Conservation (phyloP, 2,888 invertebrate species). For the Ophion ventricosus region DNA sequence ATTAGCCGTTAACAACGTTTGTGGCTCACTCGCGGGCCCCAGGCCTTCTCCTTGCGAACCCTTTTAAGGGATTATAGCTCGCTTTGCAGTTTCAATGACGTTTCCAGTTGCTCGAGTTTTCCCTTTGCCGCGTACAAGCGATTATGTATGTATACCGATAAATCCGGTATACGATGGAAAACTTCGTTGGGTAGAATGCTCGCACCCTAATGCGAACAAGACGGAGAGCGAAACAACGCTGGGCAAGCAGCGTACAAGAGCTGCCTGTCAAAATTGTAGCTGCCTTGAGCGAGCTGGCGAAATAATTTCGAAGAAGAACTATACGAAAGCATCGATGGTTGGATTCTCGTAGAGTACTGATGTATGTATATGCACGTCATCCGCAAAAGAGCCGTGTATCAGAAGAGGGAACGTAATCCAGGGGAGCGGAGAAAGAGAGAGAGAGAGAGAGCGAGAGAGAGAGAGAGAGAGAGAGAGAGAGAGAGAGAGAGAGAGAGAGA, state of each 20-base stretch:
- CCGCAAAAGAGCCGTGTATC: conserved; percentile 54
- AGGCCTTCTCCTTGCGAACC: conserved; percentile 1
- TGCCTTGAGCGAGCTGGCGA: conserved; percentile 9
- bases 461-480: conserved; percentile 17
- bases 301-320: conserved; percentile 29
- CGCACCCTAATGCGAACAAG: conserved; percentile 5
- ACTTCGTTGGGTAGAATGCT: neutral
- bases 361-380: neutral
- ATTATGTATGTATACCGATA: conserved; percentile 6
- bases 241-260: neutral
- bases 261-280: conserved; percentile 15
- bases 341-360: neutral
- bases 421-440: conserved; percentile 12
- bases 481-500: conserved; percentile 23
- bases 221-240: conserved; percentile 1
- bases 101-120: conserved; percentile 50
- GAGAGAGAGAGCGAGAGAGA: conserved; percentile 14
- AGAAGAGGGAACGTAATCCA: conserved; percentile 59
- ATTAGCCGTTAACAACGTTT: neutral
- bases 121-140: conserved; percentile 8
- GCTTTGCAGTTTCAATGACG: conserved; percentile 47
- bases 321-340: neutral
- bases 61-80: conserved; percentile 42
- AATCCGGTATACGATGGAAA: conserved; percentile 23
- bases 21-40: conserved; percentile 3